phyloP scores from a whole-genome alignment of 2,797 vertebrate species.

The Coilia nasus region DNA sequence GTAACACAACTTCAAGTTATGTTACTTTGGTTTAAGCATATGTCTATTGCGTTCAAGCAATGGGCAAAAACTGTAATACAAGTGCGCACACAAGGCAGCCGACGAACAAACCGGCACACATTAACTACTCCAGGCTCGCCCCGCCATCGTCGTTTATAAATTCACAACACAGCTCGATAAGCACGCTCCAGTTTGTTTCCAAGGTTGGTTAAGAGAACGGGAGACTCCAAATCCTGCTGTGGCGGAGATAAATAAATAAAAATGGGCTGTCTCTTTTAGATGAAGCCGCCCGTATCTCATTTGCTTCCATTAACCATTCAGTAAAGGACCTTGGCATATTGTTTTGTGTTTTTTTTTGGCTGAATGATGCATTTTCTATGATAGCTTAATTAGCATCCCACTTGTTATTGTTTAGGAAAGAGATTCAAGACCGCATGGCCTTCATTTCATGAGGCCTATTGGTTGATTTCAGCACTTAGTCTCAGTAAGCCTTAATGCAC shows the following conservation, averaged over 20 bases:
- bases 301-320: constrained; percentile 16
- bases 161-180: constrained; percentile 53
- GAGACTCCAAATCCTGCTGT: neutral
- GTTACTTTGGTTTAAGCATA: too few species aligned
- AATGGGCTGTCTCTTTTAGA: neutral
- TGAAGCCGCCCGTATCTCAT: constrained; percentile 35
- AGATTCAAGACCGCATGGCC: neutral
- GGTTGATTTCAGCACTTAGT: neutral
- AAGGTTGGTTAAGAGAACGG: constrained; percentile 73
- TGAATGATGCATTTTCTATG: constrained; percentile 16
- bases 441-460: neutral
- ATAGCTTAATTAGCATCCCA: neutral
- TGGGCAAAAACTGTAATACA: too few species aligned
- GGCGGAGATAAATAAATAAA: too few species aligned
- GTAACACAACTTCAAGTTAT: too few species aligned
- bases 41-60: too few species aligned
- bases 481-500: neutral
- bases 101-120: constrained; percentile 66
- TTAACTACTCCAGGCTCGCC: constrained; percentile 67
- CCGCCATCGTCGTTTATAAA: constrained; percentile 52
- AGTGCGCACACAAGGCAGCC: constrained; percentile 45
- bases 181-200: constrained; percentile 63
- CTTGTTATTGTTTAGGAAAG: neutral
- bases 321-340: neutral
- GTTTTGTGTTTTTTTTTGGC: neutral